A percentile compares a stretch with the other conserved stretches of the same genome.
Evolutionary conservation across 2,113 vertebrate species (phyloP).

Genomic region (Rhinogobius similis): DNA sequence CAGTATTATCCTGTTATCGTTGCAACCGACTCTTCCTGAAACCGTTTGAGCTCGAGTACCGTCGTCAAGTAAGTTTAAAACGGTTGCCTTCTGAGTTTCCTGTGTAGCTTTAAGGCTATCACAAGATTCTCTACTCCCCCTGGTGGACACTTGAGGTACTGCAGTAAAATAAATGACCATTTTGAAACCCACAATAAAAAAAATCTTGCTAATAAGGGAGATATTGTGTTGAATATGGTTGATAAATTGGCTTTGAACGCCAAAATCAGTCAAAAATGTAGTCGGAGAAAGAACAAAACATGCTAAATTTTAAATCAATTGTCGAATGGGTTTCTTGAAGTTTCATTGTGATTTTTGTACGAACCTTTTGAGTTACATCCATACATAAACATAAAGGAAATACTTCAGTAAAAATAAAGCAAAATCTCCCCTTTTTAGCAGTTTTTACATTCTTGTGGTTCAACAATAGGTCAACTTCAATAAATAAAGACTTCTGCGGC

Average conservation of each 20-base stretch:
- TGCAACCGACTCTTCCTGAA: slow-evolving; percentile 4
- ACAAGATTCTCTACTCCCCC: neutral
- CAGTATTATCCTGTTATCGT: neutral
- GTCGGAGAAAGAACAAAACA: too few relatives aligned
- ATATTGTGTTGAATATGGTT: neutral
- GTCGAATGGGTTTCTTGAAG: too few relatives aligned
- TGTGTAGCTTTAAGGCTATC: neutral
- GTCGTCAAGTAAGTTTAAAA: slow-evolving; percentile 69
- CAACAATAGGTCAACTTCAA: neutral
- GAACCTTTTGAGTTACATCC: too few relatives aligned
- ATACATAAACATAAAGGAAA: too few relatives aligned
- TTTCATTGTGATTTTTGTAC: too few relatives aligned
- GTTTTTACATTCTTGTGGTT: neutral
- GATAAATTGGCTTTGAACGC: neutral
- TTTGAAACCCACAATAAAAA: neutral
- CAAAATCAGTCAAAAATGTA: too few relatives aligned
- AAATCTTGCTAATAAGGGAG: neutral
- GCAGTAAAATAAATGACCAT: neutral
- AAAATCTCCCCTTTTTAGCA: neutral
- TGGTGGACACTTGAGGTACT: neutral
- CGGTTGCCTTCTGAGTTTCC: slow-evolving; percentile 58
- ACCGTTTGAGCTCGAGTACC: slow-evolving; percentile 19
- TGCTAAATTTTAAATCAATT: too few relatives aligned
- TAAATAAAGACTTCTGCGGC: neutral
- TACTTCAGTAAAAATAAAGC: too few relatives aligned